phyloP scores from a whole-genome alignment of 2,113 vertebrate species.

The Callaeas wilsoni region DNA sequence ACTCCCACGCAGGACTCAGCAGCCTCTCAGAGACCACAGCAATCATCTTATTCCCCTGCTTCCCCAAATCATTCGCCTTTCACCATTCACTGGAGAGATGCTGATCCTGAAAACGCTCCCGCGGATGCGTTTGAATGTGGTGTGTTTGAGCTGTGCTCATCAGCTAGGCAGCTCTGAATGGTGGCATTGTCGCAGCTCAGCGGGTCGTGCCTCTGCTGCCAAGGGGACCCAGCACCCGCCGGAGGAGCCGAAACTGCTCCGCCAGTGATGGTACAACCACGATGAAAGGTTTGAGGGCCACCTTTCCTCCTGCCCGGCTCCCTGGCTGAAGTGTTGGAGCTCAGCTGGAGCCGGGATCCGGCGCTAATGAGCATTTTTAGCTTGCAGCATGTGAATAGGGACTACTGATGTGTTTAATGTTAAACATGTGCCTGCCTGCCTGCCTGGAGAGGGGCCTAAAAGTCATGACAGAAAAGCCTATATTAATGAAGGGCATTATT shows the following conservation, averaged over 20 bases:
- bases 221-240: rapidly evolving
- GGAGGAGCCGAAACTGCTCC: background rate
- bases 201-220: background rate
- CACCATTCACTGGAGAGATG: background rate
- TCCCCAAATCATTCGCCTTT: background rate
- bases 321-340: background rate
- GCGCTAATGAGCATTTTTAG: constrained; percentile 21
- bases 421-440: constrained; percentile 49
- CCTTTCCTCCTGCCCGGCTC: background rate
- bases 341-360: background rate
- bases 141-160: background rate
- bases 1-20: background rate
- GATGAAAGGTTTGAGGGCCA: background rate
- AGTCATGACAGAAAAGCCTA: constrained; percentile 20
- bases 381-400: constrained; percentile 31
- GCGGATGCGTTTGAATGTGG: background rate
- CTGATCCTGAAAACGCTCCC: background rate
- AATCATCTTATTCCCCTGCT: background rate
- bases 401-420: constrained; percentile 43
- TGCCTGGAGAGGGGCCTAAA: constrained; percentile 39
- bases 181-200: background rate
- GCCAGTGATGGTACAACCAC: background rate
- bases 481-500: constrained; percentile 45
- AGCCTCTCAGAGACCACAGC: background rate
- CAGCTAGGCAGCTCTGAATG: background rate